These are phyloP conservation scores for Noctua janthe DNA, from an alignment of 2,888 invertebrate genomes.

Conservation along the genomic window DNA sequence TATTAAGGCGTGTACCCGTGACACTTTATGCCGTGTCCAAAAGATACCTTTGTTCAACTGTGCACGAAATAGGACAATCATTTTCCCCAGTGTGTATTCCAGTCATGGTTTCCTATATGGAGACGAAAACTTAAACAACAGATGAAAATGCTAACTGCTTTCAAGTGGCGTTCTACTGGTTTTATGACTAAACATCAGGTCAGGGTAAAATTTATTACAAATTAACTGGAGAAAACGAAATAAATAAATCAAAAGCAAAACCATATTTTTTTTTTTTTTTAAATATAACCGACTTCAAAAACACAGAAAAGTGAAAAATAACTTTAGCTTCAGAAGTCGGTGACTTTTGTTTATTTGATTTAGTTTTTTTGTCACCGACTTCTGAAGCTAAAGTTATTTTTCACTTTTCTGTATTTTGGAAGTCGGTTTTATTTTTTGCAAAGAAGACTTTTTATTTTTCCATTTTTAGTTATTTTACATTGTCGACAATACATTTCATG, in stretches of 20 bases:
- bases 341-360: no score
- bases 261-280: neutral
- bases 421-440: no score
- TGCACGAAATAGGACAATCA: neutral
- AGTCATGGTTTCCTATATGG: neutral
- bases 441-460: no score
- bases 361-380: no score
- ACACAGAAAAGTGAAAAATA: no score
- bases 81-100: neutral
- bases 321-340: no score
- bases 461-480: no score
- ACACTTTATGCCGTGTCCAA: neutral
- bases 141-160: neutral
- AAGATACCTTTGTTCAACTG: neutral
- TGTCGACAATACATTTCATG: no score
- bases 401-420: no score
- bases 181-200: conserved; percentile 1
- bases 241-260: neutral
- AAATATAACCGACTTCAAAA: no score
- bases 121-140: neutral
- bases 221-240: neutral
- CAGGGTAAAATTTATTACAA: neutral
- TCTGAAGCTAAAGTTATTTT: no score
- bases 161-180: neutral
- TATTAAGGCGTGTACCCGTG: neutral